Evolutionary conservation across 2,888 invertebrate species (phyloP).

Genomic region (Panopea generosa): DNA sequence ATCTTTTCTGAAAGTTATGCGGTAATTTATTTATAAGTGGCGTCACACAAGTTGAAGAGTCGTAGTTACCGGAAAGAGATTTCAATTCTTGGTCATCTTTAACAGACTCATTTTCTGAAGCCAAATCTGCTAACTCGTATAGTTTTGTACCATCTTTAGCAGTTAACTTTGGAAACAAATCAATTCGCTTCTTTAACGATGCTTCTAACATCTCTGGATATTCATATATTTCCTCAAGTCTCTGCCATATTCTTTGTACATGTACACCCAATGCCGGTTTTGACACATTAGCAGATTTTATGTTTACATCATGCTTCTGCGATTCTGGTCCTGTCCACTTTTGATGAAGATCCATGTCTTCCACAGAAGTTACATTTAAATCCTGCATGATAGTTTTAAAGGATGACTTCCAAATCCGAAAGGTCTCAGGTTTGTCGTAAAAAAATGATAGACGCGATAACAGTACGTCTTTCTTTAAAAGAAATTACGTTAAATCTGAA

Average conservation of each 20-base stretch:
- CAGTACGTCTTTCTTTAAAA: constrained; percentile 33
- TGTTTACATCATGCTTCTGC: background rate
- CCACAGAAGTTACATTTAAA: background rate
- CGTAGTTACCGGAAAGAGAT: too few relatives aligned
- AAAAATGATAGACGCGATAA: constrained; percentile 7
- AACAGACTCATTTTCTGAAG: constrained; percentile 7
- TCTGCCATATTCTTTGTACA: background rate
- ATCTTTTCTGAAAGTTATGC: too few relatives aligned
- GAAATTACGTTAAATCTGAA: constrained; percentile 1
- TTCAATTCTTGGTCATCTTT: constrained; percentile 11
- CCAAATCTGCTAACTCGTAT: constrained; percentile 8
- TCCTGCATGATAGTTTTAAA: background rate
- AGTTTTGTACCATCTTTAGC: background rate
- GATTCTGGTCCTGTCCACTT: constrained; percentile 1
- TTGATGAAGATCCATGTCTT: background rate
- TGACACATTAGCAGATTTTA: background rate
- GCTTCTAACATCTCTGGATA: constrained; percentile 12
- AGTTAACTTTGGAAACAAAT: constrained; percentile 9
- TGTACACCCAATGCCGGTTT: background rate
- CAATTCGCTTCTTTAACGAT: background rate
- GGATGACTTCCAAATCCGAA: background rate
- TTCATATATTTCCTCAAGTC: constrained; percentile 14
- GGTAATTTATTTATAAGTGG: too few relatives aligned
- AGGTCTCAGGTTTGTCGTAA: background rate
- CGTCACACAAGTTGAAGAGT: too few relatives aligned